Evolutionary conservation across 2,113 vertebrate genomes (phyloP).

Genomic region (Rattus rattus): DNA sequence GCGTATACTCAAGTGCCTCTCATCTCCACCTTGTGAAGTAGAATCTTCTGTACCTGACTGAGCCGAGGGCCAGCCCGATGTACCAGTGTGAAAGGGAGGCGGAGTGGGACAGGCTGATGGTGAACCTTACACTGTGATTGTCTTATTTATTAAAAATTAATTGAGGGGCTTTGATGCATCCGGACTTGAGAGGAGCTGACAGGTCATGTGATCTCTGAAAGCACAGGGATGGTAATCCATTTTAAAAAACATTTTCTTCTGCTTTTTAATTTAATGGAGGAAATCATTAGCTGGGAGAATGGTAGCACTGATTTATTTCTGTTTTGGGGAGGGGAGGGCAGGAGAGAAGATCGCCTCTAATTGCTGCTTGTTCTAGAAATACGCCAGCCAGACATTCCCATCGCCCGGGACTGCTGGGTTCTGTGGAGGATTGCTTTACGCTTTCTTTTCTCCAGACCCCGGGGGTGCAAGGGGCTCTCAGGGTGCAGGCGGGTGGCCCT

Average conservation of each 20-base stretch:
- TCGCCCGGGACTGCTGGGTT: background rate
- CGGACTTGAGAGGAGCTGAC: conserved; percentile 53
- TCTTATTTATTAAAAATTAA: conserved; percentile 75
- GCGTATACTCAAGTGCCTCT: background rate
- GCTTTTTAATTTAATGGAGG: conserved; percentile 84
- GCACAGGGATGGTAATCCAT: conserved; percentile 77
- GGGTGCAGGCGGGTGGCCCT: background rate
- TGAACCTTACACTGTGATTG: background rate
- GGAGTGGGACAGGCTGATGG: background rate
- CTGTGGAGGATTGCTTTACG: accelerated
- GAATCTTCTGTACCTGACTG: background rate
- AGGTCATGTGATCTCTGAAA: conserved; percentile 69
- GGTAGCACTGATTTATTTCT: conserved; percentile 76
- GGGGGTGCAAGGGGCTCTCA: background rate
- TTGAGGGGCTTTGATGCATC: conserved; percentile 62
- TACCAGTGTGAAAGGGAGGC: background rate
- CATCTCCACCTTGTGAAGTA: background rate
- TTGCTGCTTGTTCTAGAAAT: conserved; percentile 70
- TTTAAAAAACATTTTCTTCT: conserved; percentile 79
- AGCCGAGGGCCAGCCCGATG: background rate
- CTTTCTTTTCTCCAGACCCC: background rate
- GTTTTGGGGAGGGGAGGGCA: conserved; percentile 70
- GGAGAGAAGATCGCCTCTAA: conserved; percentile 66
- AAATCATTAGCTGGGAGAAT: conserved; percentile 84
- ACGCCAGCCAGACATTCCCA: conserved; percentile 35